Conservation (phyloP, 2,113 vertebrate genomes). For the Spheniscus mendiculus region DNA sequence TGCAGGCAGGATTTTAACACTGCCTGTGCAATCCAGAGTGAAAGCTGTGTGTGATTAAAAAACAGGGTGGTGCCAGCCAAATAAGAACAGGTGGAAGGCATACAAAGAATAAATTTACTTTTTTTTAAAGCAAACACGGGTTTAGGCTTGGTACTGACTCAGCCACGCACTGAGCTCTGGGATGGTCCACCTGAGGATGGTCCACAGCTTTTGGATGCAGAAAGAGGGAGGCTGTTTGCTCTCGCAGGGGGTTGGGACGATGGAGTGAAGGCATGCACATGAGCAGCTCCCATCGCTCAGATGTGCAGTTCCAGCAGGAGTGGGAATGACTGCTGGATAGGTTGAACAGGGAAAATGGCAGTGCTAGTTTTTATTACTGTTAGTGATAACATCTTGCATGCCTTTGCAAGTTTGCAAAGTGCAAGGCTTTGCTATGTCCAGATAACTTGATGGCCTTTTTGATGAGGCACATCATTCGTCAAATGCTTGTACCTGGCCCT, state of each 20-base stretch:
- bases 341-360: not conserved
- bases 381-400: not conserved
- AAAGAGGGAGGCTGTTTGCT: not conserved
- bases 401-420: not conserved
- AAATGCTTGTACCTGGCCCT: fast-evolving
- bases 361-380: not conserved
- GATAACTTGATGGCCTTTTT: not conserved
- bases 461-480: fast-evolving
- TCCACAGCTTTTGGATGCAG: not conserved
- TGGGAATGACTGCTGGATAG: not conserved
- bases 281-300: not conserved
- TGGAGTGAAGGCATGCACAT: fast-evolving
- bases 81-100: not conserved
- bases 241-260: not conserved
- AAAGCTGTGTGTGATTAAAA: not conserved
- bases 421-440: not conserved
- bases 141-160: not conserved
- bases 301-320: not conserved
- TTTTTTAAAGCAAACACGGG: not conserved
- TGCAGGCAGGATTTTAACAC: not conserved
- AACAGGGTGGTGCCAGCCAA: not conserved
- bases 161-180: not conserved
- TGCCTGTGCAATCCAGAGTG: not conserved
- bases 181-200: not conserved
- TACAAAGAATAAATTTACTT: not conserved